phyloP scores from a whole-genome alignment of 2,113 vertebrate species.

The Apodemus sylvaticus region DNA sequence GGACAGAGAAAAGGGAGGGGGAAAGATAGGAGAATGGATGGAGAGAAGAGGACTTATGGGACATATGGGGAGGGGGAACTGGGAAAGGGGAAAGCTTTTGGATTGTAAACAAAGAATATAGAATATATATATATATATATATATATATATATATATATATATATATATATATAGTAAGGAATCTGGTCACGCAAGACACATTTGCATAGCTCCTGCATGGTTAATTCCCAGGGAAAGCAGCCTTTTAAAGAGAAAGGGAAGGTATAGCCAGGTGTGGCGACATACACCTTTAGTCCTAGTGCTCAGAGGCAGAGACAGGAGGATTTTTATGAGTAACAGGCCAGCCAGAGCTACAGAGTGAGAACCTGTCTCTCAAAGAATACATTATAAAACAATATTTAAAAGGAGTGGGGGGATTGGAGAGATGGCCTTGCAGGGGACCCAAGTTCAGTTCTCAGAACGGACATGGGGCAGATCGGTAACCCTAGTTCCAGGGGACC shows the following conservation, averaged over 20 bases:
- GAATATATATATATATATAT: too few species aligned
- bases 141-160: too few species aligned
- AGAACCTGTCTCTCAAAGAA: not conserved
- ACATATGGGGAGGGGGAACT: too few species aligned
- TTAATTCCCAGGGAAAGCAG: too few species aligned
- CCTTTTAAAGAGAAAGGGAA: too few species aligned
- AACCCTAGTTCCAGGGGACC: not conserved
- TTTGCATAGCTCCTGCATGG: too few species aligned
- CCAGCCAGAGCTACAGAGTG: not conserved
- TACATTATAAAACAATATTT: not conserved
- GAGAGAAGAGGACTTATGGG: too few species aligned
- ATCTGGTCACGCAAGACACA: fast-evolving
- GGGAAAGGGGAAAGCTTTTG: too few species aligned
- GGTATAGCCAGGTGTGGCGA: not conserved
- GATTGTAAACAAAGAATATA: too few species aligned
- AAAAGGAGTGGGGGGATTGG: not conserved
- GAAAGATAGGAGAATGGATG: too few species aligned
- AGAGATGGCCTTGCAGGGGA: not conserved
- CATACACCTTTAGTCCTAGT: not conserved
- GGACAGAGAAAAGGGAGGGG: too few species aligned
- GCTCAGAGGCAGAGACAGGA: not conserved
- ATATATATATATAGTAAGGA: too few species aligned
- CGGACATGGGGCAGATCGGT: not conserved
- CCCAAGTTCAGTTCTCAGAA: not conserved
- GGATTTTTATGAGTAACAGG: not conserved